These are phyloP conservation scores for Limnephilus auricula DNA, from an alignment of 2,888 invertebrate genomes.

Conservation along the genomic window DNA sequence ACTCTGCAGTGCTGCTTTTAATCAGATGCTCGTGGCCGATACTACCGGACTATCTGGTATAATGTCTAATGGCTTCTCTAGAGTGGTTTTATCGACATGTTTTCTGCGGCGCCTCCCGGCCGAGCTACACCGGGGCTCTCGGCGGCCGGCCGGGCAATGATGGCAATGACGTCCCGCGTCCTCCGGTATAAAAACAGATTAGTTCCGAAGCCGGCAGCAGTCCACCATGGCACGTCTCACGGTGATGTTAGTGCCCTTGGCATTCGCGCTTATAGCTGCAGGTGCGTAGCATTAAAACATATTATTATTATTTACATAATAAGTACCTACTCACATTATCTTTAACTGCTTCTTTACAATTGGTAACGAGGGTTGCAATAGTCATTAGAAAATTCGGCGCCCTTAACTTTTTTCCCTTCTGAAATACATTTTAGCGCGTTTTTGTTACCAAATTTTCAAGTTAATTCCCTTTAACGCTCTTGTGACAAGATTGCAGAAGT, in stretches of 20 bases:
- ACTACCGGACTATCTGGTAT: not conserved
- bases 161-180: constrained; percentile 20
- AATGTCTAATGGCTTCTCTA: not conserved
- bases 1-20: not conserved
- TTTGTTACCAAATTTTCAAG: not conserved
- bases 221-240: constrained; percentile 60
- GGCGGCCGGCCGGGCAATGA: constrained; percentile 47
- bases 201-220: constrained; percentile 44
- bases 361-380: not conserved
- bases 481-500: not conserved
- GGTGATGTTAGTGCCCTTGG: constrained; percentile 61
- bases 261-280: constrained; percentile 62
- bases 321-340: not conserved
- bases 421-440: not conserved
- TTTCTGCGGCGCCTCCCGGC: constrained; percentile 40
- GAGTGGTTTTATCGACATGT: not conserved
- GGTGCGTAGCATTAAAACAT: constrained; percentile 53
- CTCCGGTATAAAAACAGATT: constrained; percentile 51
- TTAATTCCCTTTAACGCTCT: not conserved
- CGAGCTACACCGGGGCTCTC: constrained; percentile 8
- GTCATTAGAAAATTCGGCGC: not conserved
- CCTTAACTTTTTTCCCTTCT: not conserved
- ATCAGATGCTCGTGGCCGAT: not conserved
- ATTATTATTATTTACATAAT: not conserved
- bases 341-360: not conserved